Conservation (phyloP, 1,140 invertebrate genomes). For the Maniola jurtina region DNA sequence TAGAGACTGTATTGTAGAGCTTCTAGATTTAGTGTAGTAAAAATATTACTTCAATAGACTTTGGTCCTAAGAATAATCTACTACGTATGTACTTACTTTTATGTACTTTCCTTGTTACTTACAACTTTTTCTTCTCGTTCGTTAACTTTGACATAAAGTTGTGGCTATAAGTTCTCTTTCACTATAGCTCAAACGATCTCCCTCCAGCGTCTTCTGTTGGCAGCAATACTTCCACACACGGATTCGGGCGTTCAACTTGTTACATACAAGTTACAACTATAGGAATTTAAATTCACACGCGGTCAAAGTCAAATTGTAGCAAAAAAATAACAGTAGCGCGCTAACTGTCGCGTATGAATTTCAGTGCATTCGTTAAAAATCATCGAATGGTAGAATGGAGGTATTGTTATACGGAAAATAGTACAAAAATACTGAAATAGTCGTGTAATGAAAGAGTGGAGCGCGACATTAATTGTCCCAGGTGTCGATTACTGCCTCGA, state of each 20-base stretch:
- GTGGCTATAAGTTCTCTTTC: too few species aligned
- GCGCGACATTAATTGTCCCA: conserved; percentile 65
- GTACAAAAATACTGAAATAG: conserved; percentile 14
- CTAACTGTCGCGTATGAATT: conserved; percentile 3
- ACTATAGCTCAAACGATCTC: too few species aligned
- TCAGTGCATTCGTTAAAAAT: conserved; percentile 31
- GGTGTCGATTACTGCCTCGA: conserved; percentile 60
- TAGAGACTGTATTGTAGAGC: not conserved
- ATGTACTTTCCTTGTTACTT: too few species aligned
- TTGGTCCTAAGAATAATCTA: too few species aligned
- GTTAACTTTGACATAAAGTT: too few species aligned
- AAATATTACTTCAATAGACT: too few species aligned
- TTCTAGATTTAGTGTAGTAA: not conserved
- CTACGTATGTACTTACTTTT: too few species aligned
- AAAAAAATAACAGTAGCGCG: not conserved
- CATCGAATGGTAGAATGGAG: conserved; percentile 20
- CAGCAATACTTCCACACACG: too few species aligned
- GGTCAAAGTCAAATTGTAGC: not conserved
- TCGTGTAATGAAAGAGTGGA: conserved; percentile 55
- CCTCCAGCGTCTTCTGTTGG: too few species aligned
- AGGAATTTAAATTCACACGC: too few species aligned
- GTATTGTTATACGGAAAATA: conserved; percentile 36
- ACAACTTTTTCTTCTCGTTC: too few species aligned
- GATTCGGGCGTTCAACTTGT: too few species aligned
- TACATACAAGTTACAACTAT: not conserved